Percentiles rank a stretch among this genome's conserved stretches.
These are phyloP conservation scores for Cydia splendana DNA, from an alignment of 1,140 invertebrate genomes.

Conservation along the genomic window DNA sequence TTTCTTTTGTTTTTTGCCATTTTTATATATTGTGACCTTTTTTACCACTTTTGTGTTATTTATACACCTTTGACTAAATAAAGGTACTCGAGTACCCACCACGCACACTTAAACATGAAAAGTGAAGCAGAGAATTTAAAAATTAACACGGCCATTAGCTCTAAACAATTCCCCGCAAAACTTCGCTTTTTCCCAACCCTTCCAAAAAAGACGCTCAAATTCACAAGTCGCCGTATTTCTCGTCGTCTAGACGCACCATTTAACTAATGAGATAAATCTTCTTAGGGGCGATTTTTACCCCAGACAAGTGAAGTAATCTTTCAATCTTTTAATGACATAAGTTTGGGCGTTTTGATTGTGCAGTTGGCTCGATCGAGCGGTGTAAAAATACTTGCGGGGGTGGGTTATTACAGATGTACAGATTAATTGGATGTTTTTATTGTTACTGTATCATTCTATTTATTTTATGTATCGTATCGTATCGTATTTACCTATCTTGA, in stretches of 20 bases:
- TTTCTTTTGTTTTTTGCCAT: no score
- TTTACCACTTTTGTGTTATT: no score
- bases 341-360: constrained; percentile 45
- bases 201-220: constrained; percentile 16
- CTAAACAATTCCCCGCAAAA: constrained; percentile 4
- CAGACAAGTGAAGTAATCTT: constrained; percentile 66
- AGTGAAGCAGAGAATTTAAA: constrained; percentile 4
- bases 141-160: constrained; percentile 26
- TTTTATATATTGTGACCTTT: no score
- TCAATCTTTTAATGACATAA: constrained; percentile 76
- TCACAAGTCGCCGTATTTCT: constrained; percentile 44
- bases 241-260: constrained; percentile 58
- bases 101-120: constrained; percentile 11
- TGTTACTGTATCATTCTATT: not conserved
- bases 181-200: constrained; percentile 17
- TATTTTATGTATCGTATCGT: no score
- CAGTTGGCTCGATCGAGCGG: not conserved
- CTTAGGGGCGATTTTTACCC: constrained; percentile 61
- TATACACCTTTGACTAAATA: no score
- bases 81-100: not conserved
- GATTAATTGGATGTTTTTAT: constrained; percentile 19
- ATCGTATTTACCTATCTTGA: not conserved
- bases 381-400: constrained; percentile 9
- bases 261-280: constrained; percentile 75
- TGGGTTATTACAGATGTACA: constrained; percentile 12